Evolutionary conservation across 2,888 invertebrate genomes (phyloP).

Genomic region (Stenodera caucasica): DNA sequence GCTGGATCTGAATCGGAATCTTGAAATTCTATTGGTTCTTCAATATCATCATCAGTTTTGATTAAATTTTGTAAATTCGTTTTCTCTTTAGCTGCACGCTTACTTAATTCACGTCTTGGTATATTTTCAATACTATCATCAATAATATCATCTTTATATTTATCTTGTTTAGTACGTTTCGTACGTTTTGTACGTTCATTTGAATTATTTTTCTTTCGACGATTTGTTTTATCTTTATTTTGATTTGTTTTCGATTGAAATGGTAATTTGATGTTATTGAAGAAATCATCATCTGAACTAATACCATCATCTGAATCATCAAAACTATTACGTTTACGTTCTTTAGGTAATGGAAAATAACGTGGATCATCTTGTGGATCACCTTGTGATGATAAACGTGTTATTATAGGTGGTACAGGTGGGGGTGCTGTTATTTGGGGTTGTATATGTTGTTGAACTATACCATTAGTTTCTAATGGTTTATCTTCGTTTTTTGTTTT

Average conservation of each 20-base stretch:
- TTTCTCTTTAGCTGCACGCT: slow-evolving; percentile 70
- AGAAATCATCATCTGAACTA: slow-evolving; percentile 61
- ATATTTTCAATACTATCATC: slow-evolving; percentile 50
- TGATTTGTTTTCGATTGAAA: slow-evolving; percentile 40
- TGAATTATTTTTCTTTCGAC: slow-evolving; percentile 41
- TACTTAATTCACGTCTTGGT: slow-evolving; percentile 65
- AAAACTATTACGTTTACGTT: slow-evolving; percentile 67
- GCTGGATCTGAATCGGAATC: slow-evolving; percentile 71
- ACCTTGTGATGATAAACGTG: slow-evolving; percentile 49
- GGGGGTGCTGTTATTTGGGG: slow-evolving; percentile 40
- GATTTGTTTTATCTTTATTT: slow-evolving; percentile 13
- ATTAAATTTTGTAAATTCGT: slow-evolving; percentile 60
- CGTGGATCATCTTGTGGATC: slow-evolving; percentile 68
- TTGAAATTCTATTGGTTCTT: slow-evolving; percentile 61
- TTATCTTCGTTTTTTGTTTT: slow-evolving; percentile 48
- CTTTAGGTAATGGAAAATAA: slow-evolving; percentile 73
- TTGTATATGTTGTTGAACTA: slow-evolving; percentile 47
- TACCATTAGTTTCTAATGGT: slow-evolving; percentile 53
- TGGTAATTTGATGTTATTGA: slow-evolving; percentile 54
- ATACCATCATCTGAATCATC: slow-evolving; percentile 69
- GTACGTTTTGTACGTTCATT: slow-evolving; percentile 10
- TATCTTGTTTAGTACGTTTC: slow-evolving; percentile 36
- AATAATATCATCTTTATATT: slow-evolving; percentile 5
- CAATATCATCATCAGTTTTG: slow-evolving; percentile 59
- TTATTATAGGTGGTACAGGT: slow-evolving; percentile 48